Evolutionary conservation across 2,888 invertebrate species (phyloP), one percentile per base, ranked within the genome.

Genomic region (Ypsolopha sequella): DNA sequence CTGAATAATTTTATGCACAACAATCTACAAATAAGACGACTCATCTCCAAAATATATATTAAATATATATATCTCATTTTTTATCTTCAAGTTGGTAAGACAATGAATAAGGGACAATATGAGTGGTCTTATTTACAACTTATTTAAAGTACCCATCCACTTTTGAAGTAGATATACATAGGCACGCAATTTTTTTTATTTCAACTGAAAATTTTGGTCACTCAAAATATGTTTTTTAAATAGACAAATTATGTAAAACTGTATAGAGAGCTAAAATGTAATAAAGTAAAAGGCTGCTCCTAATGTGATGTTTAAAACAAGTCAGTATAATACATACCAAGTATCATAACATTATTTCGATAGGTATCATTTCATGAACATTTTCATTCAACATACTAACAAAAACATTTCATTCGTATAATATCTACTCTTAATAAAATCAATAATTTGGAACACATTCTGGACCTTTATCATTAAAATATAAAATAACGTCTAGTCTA

Each of bases 371-470:
- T 61, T 59, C 53, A 62, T 58, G 54, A 60, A 67, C 59, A 62
- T 66, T 64, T 61, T 57, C 58, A 60, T 64, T 64, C 57, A 64
- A 69, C 66, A 65, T 60, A 63, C 66, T 64, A 74, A 77, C 72
- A 71, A 68, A 78, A 76, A 72, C 68, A 64, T 64, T 66, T 70
- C 54, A 68, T 64, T 68, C 68, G 46, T 70, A 66, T 72, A 70
- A 73, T 71, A 73, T 70, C 66, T 65, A 71, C 64, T 62, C 59
- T 60, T 61, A 58, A 62, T 63, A 66, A 72, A 76, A 77, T 73
- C 68, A 77, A 74, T 71, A 68, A 73, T 78, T 77, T 82, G 76
- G 80, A 84, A 84, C 81, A 84, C 77, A 71, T 81, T 65, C 73
- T 80, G 80, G 80, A 80, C 75, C 73, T 73, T 71, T 63, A 60